Evolutionary conservation across 64 coral and sea anemone species (phyloP), one percentile per base, ranked within the genome.

Genomic region (Montipora foliosa): DNA sequence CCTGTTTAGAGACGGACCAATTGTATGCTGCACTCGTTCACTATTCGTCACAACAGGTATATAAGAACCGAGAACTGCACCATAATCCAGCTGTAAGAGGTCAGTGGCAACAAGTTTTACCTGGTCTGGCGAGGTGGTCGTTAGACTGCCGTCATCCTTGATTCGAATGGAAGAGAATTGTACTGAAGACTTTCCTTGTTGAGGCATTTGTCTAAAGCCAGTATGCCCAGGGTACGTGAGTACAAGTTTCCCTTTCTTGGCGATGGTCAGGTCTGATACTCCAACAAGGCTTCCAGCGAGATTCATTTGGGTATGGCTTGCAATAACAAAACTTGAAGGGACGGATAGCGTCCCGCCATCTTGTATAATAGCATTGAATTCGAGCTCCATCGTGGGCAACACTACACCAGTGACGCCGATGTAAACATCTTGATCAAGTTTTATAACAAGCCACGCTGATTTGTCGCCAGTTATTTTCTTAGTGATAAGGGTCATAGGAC

Each of bases 231-330:
- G 92, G 83, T 80, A 97, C 50, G 62, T 58, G 10, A 97, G 82
- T 49, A 87, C 21, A 57, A 97, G 72, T 67, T 75, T 16, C 19
- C 92, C 81, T 0, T 49, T 73, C n/a, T 76, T 68, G 61, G 37
- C 76, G 25, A 97, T 37, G 51, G 84, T 94, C 57, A 97, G 20
- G 16, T 97, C 70, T 78, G 87, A 89, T 44, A 97, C 70, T 8
- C 95, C 95, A 71, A 97, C 92, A n/a, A 97, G 77, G 60, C 95
- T 97, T 19, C 95, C 95, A 48, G 61, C 83, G 20, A 94, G 51
- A 47, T 51, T 91, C 49, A 97, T 85, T 21, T 81, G 49, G 0
- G 90, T 94, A 37, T 50, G 77, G 9, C 70, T 78, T 12, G 74
- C 58, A 61, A 97, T 78, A 55, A 87, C 71, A 17, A 97, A 46